A percentile compares a stretch with the other conserved stretches of the same genome.
phyloP scores from a whole-genome alignment of 2,888 invertebrate genomes.

The Tetropium fuscum region DNA sequence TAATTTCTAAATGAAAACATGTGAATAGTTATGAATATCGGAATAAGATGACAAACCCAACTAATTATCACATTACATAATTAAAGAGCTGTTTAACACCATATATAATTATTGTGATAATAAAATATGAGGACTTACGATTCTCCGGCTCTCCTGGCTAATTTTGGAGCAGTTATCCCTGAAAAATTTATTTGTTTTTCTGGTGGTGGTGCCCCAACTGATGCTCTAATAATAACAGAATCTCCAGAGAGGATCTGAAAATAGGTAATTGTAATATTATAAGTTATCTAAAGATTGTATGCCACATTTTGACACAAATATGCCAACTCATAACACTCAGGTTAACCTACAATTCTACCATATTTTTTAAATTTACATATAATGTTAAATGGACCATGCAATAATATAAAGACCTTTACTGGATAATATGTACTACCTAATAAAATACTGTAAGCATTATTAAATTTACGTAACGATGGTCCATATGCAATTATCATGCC shows the following conservation, averaged over 20 bases:
- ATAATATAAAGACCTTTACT: slow-evolving; percentile 13
- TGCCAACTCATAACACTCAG: slow-evolving; percentile 56
- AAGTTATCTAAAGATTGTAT: slow-evolving; percentile 19
- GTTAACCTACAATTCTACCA: slow-evolving; percentile 37
- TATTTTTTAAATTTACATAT: not conserved
- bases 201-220: slow-evolving; percentile 90
- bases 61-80: too few species aligned
- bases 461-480: too few species aligned
- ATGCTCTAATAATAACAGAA: slow-evolving; percentile 90
- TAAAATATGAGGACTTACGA: slow-evolving; percentile 44
- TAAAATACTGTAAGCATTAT: too few species aligned
- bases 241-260: slow-evolving; percentile 95
- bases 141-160: slow-evolving; percentile 81
- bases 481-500: slow-evolving; percentile 47
- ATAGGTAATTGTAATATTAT: slow-evolving; percentile 36
- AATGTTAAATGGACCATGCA: slow-evolving; percentile 6
- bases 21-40: too few species aligned
- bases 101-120: too few species aligned
- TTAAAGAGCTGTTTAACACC: too few species aligned
- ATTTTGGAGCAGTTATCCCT: slow-evolving; percentile 91
- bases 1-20: too few species aligned
- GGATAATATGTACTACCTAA: too few species aligned
- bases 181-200: slow-evolving; percentile 93
- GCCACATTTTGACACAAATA: slow-evolving; percentile 32
- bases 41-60: too few species aligned